A percentile compares a stretch with the other conserved stretches of the same genome.
These are phyloP conservation scores for Drosophila borealis DNA, from an alignment of 2,888 invertebrate genomes.

Conservation along the genomic window DNA sequence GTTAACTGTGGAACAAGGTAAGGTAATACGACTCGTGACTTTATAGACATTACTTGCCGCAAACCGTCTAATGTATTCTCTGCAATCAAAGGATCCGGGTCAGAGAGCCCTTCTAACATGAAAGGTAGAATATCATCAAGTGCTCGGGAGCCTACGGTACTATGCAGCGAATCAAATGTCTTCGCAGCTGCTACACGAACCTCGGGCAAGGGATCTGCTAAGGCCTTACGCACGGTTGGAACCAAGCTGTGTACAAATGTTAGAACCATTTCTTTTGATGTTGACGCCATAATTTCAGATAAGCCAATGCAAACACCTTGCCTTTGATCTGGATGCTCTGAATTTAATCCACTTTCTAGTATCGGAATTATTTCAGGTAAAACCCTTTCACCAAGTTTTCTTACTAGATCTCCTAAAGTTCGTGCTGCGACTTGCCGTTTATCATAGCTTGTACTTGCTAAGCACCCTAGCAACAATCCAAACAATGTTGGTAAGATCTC, in stretches of 20 bases:
- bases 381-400: conserved; percentile 98
- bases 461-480: conserved; percentile 94
- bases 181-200: conserved; percentile 97
- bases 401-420: conserved; percentile 97
- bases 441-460: conserved; percentile 98
- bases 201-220: conserved; percentile 96
- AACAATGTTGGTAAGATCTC: conserved; percentile 98
- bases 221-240: conserved; percentile 97
- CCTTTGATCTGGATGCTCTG: conserved; percentile 96
- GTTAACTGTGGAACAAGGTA: conserved; percentile 98
- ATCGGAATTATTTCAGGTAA: conserved; percentile 99
- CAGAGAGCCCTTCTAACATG: conserved; percentile 91
- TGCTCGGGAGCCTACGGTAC: conserved; percentile 96
- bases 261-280: conserved; percentile 96
- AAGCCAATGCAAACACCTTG: conserved; percentile 99
- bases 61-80: conserved; percentile 98
- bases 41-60: conserved; percentile 98
- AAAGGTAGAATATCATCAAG: conserved; percentile 98
- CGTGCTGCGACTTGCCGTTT: conserved; percentile 98
- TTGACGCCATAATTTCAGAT: conserved; percentile 98
- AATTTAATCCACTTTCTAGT: conserved; percentile 95
- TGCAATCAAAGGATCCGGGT: conserved; percentile 91
- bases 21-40: conserved; percentile 97
- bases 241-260: conserved; percentile 95
- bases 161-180: conserved; percentile 98